Evolutionary conservation across 2,888 invertebrate species (phyloP), one percentile per base, ranked within the genome.

Genomic region (Drosophila pseudotakahashii): DNA sequence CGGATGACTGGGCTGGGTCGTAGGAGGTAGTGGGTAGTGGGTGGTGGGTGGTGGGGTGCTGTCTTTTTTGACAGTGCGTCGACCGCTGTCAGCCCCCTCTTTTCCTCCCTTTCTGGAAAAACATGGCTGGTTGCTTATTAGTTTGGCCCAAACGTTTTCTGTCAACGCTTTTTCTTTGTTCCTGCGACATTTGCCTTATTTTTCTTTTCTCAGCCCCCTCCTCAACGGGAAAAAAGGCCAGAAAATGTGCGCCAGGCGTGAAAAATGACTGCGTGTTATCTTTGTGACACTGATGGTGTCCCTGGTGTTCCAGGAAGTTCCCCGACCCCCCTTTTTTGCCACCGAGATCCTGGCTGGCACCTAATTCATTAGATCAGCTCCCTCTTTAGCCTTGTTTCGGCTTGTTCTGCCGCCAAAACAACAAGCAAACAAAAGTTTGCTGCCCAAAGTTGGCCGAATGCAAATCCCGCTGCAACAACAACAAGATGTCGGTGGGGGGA

Each of bases 251-350:
- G 76, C 47, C 73, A 68, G 69, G 78, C 69, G 63, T 83, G 86
- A 86, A 86, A 80, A 80, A 83, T 69, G 75, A 78, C 78, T 78
- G 80, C 81, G 81, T 82, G 83, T 80, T 86, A 86, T 80, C 86
- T 86, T 61, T 70, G 68, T 80, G 86, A 80, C 86, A 72, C 78
- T 86, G 83, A 82, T 77, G 80, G 75, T 80, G 72, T 72, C 14
- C 7, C 39, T n/a, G 39, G 42, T 6, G 42, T 14, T n/a, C 14
- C 16, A 13, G 71, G 7, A 9, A 3, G 19, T 19, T 2, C 19
- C 2, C 44, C 7, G 19, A 7, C 11, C 14, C 11, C 9, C 1
- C 32, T 14, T 13, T 16, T 1, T n/a, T 11, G n/a, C 14, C 32
- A 9, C 3, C 32, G 10, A 10, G 11, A 30, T 36, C 32, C 48